Conservation (phyloP, 2,888 invertebrate species). For the Chydorus sphaericus region DNA sequence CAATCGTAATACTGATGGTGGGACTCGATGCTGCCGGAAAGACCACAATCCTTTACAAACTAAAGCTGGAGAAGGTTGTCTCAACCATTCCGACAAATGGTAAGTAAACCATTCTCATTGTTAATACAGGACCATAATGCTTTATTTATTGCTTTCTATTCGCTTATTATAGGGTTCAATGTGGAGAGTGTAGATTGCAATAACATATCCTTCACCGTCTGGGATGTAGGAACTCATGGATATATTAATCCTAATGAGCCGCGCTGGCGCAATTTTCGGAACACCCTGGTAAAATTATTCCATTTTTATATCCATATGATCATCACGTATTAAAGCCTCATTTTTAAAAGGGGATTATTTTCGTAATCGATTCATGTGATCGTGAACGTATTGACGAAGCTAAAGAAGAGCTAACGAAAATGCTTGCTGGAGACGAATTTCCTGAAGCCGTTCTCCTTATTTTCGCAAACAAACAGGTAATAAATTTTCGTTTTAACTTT, state of each 20-base stretch:
- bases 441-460: constrained; percentile 97
- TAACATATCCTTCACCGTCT: constrained; percentile 96
- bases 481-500: constrained; percentile 13
- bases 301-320: neutral
- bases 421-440: constrained; percentile 98
- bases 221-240: constrained; percentile 96
- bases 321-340: neutral
- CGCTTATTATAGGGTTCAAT: constrained; percentile 66
- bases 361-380: constrained; percentile 99
- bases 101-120: constrained; percentile 29
- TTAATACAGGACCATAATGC: constrained; percentile 12
- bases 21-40: constrained; percentile 99
- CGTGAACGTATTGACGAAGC: constrained; percentile 98
- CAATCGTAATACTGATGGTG: constrained; percentile 99
- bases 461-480: constrained; percentile 98
- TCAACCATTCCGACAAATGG: constrained; percentile 99
- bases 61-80: constrained; percentile 99
- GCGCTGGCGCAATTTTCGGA: constrained; percentile 98
- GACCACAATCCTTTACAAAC: constrained; percentile 99
- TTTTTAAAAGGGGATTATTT: constrained; percentile 75
- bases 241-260: constrained; percentile 94
- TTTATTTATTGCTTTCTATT: constrained; percentile 15
- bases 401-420: constrained; percentile 95
- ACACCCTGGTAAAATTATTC: constrained; percentile 61
- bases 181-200: constrained; percentile 98